A percentile compares a stretch with the other conserved stretches of the same genome.
Evolutionary conservation across 1,140 invertebrate genomes (phyloP).

Genomic region (Drosophila sulfurigaster): DNA sequence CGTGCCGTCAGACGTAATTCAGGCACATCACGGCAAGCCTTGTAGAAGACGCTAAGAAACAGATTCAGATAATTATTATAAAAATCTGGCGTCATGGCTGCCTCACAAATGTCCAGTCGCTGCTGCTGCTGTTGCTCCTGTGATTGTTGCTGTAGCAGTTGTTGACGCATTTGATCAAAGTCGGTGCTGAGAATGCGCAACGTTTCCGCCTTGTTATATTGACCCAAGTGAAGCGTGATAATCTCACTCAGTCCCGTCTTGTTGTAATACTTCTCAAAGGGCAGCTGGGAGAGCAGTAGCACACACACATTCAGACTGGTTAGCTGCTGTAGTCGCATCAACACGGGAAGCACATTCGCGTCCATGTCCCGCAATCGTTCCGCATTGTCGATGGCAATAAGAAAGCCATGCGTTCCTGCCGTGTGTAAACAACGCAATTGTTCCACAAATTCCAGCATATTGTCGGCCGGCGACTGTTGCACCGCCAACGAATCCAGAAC

Average conservation of each 20-base stretch:
- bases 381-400: slow-evolving; percentile 92
- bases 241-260: slow-evolving; percentile 90
- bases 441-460: slow-evolving; percentile 90
- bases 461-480: slow-evolving; percentile 87
- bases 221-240: slow-evolving; percentile 91
- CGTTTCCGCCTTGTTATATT: slow-evolving; percentile 92
- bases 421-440: slow-evolving; percentile 83
- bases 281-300: slow-evolving; percentile 91
- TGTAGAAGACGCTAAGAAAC: slow-evolving; percentile 92
- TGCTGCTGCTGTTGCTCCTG: slow-evolving; percentile 21
- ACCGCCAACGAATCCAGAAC: slow-evolving; percentile 88
- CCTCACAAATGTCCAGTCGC: slow-evolving; percentile 47
- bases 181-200: slow-evolving; percentile 89
- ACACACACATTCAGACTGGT: slow-evolving; percentile 90
- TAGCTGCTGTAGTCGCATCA: slow-evolving; percentile 91
- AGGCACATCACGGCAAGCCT: slow-evolving; percentile 91
- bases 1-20: slow-evolving; percentile 91
- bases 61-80: slow-evolving; percentile 92
- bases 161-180: slow-evolving; percentile 64
- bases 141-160: slow-evolving; percentile 35
- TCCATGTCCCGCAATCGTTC: slow-evolving; percentile 91
- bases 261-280: slow-evolving; percentile 92
- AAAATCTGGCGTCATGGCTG: slow-evolving; percentile 86
- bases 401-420: slow-evolving; percentile 18
- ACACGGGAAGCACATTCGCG: slow-evolving; percentile 88